Evolutionary conservation across 2,888 invertebrate species (phyloP).

Genomic region (Pheosia tremula): DNA sequence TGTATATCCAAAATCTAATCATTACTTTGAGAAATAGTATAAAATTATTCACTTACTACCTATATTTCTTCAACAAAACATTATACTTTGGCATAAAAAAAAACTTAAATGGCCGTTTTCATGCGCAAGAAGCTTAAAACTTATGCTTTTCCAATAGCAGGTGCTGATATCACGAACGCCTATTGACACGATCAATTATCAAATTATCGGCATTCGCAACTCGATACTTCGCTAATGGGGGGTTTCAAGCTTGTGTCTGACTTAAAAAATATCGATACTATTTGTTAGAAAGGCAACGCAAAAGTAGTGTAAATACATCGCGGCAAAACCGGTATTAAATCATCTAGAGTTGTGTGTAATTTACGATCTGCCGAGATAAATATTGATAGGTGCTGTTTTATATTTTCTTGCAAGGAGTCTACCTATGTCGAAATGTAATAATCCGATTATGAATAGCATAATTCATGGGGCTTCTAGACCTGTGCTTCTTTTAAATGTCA

Average conservation of each 20-base stretch:
- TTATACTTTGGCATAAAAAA: neutral
- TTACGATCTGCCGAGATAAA: constrained; percentile 47
- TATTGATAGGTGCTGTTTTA: constrained; percentile 48
- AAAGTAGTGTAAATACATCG: constrained; percentile 70
- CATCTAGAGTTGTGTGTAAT: constrained; percentile 55
- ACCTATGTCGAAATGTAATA: constrained; percentile 38
- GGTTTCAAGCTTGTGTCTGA: constrained; percentile 61
- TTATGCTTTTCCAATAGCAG: constrained; percentile 36
- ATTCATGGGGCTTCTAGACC: constrained; percentile 45
- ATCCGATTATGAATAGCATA: constrained; percentile 54
- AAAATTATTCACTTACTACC: too few relatives aligned
- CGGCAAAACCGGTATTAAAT: constrained; percentile 62
- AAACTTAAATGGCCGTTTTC: constrained; percentile 21
- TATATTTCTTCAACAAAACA: neutral
- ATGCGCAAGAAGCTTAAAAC: neutral
- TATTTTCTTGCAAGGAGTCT: constrained; percentile 51
- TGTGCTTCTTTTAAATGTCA: constrained; percentile 44
- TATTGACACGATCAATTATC: constrained; percentile 72
- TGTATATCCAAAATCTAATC: too few relatives aligned
- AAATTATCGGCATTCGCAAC: constrained; percentile 72
- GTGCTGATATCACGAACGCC: constrained; percentile 46
- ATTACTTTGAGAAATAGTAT: too few relatives aligned
- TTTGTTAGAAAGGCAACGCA: constrained; percentile 60
- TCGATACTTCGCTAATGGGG: constrained; percentile 67
- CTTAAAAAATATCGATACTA: constrained; percentile 67